Conservation (phyloP, 2,888 invertebrate species). For the Eupithecia inturbata region DNA sequence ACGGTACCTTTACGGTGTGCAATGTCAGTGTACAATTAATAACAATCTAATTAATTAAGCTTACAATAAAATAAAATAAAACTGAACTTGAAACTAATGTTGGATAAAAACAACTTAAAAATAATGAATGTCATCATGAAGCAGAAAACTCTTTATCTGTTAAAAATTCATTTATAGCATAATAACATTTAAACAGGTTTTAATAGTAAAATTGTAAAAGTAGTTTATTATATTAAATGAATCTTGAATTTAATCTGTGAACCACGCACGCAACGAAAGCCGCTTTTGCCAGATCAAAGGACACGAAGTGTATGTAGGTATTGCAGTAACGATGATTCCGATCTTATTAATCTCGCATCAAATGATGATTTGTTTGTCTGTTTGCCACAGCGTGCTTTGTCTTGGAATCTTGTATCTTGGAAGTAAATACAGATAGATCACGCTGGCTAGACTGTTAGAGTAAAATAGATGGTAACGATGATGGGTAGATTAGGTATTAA, state of each 20-base stretch:
- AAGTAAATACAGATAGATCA: neutral
- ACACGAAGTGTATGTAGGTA: neutral
- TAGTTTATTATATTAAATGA: neutral
- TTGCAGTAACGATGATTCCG: neutral
- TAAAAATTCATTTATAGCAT: no score
- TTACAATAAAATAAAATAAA: no score
- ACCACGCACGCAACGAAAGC: neutral
- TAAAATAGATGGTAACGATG: neutral
- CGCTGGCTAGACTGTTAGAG: neutral
- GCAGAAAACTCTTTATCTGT: no score
- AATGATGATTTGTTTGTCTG: conserved; percentile 3
- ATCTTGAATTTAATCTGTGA: neutral
- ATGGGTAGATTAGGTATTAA: neutral
- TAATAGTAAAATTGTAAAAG: no score
- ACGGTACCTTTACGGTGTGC: no score
- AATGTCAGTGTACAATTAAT: no score
- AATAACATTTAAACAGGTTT: no score
- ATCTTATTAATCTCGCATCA: neutral
- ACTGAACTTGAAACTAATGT: no score
- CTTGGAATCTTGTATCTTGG: neutral
- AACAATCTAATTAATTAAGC: no score
- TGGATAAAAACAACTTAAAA: no score
- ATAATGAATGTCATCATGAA: no score
- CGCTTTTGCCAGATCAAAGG: neutral
- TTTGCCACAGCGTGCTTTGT: neutral